phyloP scores from a whole-genome alignment of 2,113 vertebrate genomes.

The Beaufortia kweichowensis region DNA sequence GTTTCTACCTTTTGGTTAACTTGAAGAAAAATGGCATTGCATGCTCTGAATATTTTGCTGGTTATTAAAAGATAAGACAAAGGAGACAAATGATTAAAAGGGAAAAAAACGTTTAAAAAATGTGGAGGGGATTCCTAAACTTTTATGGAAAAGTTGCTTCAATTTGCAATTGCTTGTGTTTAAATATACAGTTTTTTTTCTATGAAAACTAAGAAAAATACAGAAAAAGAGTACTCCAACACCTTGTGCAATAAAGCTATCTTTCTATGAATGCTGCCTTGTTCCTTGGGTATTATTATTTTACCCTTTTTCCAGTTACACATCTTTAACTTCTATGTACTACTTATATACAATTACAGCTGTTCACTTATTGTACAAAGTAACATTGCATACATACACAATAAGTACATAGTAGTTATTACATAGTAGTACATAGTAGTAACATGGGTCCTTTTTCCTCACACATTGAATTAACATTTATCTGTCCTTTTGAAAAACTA shows the following conservation, averaged over 20 bases:
- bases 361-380: too few relatives aligned
- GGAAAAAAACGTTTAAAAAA: conserved; percentile 67
- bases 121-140: conserved; percentile 72
- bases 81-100: conserved; percentile 63
- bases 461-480: too few relatives aligned
- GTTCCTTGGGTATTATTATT: conserved; percentile 47
- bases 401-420: too few relatives aligned
- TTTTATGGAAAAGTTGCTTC: conserved; percentile 85
- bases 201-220: conserved; percentile 88
- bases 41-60: conserved; percentile 90
- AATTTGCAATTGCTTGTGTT: conserved; percentile 98
- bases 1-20: conserved; percentile 61
- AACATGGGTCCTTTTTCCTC: too few relatives aligned
- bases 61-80: conserved; percentile 80
- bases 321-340: too few relatives aligned
- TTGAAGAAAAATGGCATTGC: conserved; percentile 82
- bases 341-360: too few relatives aligned
- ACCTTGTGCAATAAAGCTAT: conserved; percentile 99
- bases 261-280: conserved; percentile 81
- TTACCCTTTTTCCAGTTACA: neutral
- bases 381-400: too few relatives aligned
- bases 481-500: too few relatives aligned
- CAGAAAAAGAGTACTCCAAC: conserved; percentile 87
- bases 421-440: too few relatives aligned
- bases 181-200: conserved; percentile 91